phyloP scores from a whole-genome alignment of 2,888 invertebrate species.

The Hirtodrosophila trivittata region DNA sequence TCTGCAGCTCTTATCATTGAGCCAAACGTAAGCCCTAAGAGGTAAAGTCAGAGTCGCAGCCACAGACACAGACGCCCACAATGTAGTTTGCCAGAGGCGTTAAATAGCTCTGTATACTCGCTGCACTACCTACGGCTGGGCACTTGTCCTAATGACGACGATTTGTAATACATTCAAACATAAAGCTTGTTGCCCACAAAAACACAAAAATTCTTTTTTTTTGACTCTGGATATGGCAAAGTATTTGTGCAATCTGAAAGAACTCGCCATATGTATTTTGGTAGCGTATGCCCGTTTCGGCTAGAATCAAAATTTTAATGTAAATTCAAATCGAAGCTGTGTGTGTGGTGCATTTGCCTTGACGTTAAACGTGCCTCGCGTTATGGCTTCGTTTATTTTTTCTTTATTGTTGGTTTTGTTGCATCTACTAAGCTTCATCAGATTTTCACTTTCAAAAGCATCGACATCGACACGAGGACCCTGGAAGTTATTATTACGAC shows the following conservation, averaged over 20 bases:
- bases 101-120: constrained; percentile 52
- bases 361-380: constrained; percentile 2
- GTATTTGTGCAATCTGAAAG: too few relatives aligned
- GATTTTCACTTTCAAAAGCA: constrained; percentile 44
- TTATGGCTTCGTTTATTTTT: background rate
- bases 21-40: constrained; percentile 7
- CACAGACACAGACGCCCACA: constrained; percentile 56
- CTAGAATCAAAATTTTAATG: background rate
- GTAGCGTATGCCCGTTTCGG: constrained; percentile 18
- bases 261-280: too few relatives aligned
- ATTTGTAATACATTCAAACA: constrained; percentile 2
- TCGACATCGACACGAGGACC: constrained; percentile 14
- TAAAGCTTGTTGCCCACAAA: constrained; percentile 7
- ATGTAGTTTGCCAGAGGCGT: constrained; percentile 59
- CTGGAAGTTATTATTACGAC: constrained; percentile 31
- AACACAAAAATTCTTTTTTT: too few relatives aligned
- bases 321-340: constrained; percentile 9
- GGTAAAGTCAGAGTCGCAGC: too few relatives aligned
- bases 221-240: too few relatives aligned
- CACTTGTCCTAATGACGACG: constrained; percentile 18
- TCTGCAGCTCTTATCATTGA: constrained; percentile 26
- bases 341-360: constrained; percentile 11
- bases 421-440: constrained; percentile 17
- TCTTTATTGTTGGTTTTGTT: background rate
- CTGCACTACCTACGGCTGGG: constrained; percentile 21